Evolutionary conservation across 2,113 vertebrate species (phyloP).

Genomic region (Labeo rohita): DNA sequence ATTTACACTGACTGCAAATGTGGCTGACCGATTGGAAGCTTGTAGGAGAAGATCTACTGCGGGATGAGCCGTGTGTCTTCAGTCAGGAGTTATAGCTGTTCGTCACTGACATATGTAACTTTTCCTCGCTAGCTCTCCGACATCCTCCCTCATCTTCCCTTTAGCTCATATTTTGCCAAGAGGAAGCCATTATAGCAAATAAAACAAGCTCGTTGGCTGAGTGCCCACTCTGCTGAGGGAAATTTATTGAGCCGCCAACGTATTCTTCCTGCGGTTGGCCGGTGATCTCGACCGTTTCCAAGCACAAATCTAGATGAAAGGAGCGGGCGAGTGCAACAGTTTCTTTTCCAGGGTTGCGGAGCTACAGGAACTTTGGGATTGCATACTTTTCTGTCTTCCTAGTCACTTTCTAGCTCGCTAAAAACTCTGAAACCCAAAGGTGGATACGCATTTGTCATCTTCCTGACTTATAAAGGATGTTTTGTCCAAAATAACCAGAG

Average conservation of each 20-base stretch:
- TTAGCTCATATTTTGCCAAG: slow-evolving; percentile 58
- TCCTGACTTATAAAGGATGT: neutral
- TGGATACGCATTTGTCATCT: neutral
- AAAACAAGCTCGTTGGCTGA: slow-evolving; percentile 64
- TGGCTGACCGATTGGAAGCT: slow-evolving; percentile 60
- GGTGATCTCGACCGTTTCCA: slow-evolving; percentile 43
- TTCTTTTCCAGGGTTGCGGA: neutral
- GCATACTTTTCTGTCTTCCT: neutral
- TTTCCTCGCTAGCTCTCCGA: slow-evolving; percentile 47
- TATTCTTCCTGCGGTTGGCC: slow-evolving; percentile 55
- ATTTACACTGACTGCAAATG: slow-evolving; percentile 65
- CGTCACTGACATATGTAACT: slow-evolving; percentile 63
- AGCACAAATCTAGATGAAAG: slow-evolving; percentile 47
- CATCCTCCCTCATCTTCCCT: slow-evolving; percentile 25
- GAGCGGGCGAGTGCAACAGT: neutral
- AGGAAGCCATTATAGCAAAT: slow-evolving; percentile 65
- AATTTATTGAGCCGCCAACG: slow-evolving; percentile 61
- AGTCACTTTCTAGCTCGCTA: neutral
- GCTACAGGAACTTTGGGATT: neutral
- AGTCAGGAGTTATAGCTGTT: slow-evolving; percentile 63
- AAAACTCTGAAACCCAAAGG: neutral
- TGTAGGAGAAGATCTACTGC: slow-evolving; percentile 66
- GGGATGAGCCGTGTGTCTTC: slow-evolving; percentile 58
- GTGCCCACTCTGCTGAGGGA: slow-evolving; percentile 56
- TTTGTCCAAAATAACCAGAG: neutral